These are phyloP conservation scores for Lysandra bellargus DNA, from an alignment of 2,888 invertebrate species.

Conservation along the genomic window DNA sequence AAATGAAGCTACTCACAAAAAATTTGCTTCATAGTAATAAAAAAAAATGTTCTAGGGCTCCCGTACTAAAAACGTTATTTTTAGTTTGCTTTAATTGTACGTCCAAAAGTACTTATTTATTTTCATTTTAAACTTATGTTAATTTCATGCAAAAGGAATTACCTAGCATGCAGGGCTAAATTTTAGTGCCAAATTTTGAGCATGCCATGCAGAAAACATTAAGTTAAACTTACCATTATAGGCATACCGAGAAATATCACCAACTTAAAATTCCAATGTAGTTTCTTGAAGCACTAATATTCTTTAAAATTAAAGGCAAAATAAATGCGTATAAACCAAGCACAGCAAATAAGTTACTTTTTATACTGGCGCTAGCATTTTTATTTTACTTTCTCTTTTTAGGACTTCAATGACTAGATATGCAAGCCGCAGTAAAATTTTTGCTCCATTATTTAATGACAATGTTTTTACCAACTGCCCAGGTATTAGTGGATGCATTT, in stretches of 20 bases:
- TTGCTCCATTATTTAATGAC: background rate
- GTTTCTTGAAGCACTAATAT: background rate
- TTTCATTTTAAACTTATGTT: background rate
- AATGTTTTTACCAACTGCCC: background rate
- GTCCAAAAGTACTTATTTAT: background rate
- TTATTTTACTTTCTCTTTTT: background rate
- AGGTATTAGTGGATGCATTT: background rate
- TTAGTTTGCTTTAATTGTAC: background rate
- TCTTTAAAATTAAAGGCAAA: background rate
- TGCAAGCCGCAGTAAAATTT: background rate
- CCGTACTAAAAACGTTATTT: too few species aligned
- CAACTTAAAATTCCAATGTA: background rate
- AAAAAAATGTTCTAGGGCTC: too few species aligned
- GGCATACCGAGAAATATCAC: constrained; percentile 10
- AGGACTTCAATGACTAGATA: background rate
- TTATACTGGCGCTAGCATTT: background rate
- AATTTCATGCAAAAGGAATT: background rate
- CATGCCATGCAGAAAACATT: constrained; percentile 16
- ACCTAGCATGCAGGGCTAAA: background rate
- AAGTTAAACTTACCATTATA: constrained; percentile 21
- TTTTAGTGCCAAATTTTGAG: background rate
- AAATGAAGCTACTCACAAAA: too few species aligned
- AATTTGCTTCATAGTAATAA: too few species aligned
- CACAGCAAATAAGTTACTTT: background rate
- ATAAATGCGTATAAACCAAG: background rate